Percentiles rank a stretch among this genome's conserved stretches.
phyloP scores from a whole-genome alignment of 2,113 vertebrate species.

The Myotis davidii region DNA sequence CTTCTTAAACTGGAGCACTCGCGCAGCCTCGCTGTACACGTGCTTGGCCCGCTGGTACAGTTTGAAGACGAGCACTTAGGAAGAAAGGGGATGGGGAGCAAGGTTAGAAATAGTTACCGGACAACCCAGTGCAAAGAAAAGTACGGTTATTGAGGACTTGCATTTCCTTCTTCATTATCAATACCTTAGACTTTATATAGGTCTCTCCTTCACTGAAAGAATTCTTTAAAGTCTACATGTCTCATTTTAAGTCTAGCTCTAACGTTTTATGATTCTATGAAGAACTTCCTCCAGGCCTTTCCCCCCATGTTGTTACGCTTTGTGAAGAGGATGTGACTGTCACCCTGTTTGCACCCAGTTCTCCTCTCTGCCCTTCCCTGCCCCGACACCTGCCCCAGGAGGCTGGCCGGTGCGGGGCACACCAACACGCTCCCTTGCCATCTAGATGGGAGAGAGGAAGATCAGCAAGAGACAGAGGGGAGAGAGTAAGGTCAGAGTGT shows the following conservation, averaged over 20 bases:
- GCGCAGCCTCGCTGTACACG: conserved; percentile 94
- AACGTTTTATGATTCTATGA: background rate
- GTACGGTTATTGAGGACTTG: background rate
- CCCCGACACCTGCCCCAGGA: background rate
- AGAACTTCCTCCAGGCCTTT: background rate
- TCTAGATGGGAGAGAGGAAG: background rate
- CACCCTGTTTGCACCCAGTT: background rate
- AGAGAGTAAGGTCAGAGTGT: background rate
- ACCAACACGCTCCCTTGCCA: background rate
- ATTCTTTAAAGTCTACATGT: background rate
- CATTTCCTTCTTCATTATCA: background rate
- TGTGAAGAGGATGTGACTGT: background rate
- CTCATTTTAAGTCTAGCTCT: background rate
- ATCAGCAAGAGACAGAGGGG: background rate
- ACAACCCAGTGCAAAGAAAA: background rate
- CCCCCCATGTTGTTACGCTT: background rate
- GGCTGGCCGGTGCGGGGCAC: background rate
- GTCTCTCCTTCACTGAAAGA: conserved; percentile 15
- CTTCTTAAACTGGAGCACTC: conserved; percentile 92
- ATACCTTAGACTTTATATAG: background rate
- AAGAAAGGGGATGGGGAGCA: background rate
- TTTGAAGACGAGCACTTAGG: conserved; percentile 91
- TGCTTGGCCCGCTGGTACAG: conserved; percentile 95
- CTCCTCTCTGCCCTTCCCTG: background rate
- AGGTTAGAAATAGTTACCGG: background rate